Evolutionary conservation across 2,113 vertebrate genomes (phyloP).

Genomic region (Rhinichthys klamathensis): DNA sequence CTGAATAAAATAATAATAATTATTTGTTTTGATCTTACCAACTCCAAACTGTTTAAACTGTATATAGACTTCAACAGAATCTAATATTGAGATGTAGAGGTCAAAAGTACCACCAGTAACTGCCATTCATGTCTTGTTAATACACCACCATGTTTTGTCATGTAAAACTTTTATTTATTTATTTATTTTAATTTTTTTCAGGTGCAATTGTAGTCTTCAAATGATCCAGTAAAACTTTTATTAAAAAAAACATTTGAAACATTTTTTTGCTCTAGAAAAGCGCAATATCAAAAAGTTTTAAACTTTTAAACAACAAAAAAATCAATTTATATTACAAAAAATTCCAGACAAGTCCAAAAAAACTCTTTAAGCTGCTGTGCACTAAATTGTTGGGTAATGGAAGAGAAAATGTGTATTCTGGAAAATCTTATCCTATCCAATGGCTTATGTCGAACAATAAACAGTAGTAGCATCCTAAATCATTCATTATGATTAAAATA

Average conservation of each 20-base stretch:
- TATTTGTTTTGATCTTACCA: too few relatives aligned
- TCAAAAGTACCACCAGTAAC: not conserved
- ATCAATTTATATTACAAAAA: not conserved
- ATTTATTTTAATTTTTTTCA: not conserved
- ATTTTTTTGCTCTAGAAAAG: not conserved
- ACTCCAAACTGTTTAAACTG: too few relatives aligned
- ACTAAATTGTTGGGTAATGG: not conserved
- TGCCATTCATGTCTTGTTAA: not conserved
- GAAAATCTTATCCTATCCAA: constrained; percentile 44
- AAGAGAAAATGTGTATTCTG: not conserved
- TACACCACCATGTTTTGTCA: not conserved
- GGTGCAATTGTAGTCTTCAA: not conserved
- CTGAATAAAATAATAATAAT: too few relatives aligned
- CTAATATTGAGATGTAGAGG: not conserved
- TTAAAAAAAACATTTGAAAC: constrained; percentile 3
- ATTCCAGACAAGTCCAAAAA: not conserved
- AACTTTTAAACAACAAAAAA: not conserved
- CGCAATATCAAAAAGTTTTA: constrained; percentile 23
- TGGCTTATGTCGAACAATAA: constrained; percentile 53
- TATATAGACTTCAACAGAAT: not conserved
- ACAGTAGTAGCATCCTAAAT: constrained; percentile 68
- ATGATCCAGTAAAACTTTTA: not conserved
- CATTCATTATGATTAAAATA: constrained; percentile 43
- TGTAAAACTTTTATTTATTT: not conserved
- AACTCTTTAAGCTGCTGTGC: not conserved